Evolutionary conservation across 2,797 vertebrate species (phyloP), one percentile per base, ranked within the genome.

Genomic region (Pseudochaenichthys georgianus): DNA sequence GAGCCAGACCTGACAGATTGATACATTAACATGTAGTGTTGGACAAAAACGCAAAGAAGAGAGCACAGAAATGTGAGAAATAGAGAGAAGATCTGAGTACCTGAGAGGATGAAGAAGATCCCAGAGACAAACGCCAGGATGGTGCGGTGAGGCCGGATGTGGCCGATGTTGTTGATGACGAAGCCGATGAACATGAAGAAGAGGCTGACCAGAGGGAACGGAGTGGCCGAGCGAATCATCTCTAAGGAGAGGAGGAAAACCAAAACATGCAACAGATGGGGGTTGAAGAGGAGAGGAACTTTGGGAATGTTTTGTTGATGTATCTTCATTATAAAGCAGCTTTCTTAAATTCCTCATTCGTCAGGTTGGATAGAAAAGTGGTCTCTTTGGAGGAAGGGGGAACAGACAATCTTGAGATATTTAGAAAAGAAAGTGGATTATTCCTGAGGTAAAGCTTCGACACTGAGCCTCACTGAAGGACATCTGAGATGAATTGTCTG

Each of bases 131-230:
- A 99, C 16, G 98, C 97, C 0, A 99, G 93, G 87, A 99, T 97
- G 66, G 97, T 98, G 88, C 95, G 94, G 85, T 98, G 97, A 0
- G 98, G 97, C 2, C 97, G 95, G 72, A 98, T 87, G 51, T 99
- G 97, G 0, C 98, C 97, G 0, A 99, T 96, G 93, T 98, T 98
- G 91, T 93, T 98, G 73, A 98, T 94, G 86, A 99, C 95, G 62
- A 99, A 99, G 21, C 97, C 98, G 0, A 98, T 97, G 92, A 99
- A 98, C 97, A 99, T 98, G 92, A 99, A 97, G 93, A 98, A 96
- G 72, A 99, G 97, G 87, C 97, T 99, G 93, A 98, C 97, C 82
- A 99, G 90, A 0, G 97, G 98, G 90, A 99, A 99, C 0, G 97
- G 98, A 0, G 98, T 99, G 67, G 98, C 96, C 0, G 97, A 98